phyloP scores from a whole-genome alignment of 2,113 vertebrate genomes.

The Echinops telfairi region DNA sequence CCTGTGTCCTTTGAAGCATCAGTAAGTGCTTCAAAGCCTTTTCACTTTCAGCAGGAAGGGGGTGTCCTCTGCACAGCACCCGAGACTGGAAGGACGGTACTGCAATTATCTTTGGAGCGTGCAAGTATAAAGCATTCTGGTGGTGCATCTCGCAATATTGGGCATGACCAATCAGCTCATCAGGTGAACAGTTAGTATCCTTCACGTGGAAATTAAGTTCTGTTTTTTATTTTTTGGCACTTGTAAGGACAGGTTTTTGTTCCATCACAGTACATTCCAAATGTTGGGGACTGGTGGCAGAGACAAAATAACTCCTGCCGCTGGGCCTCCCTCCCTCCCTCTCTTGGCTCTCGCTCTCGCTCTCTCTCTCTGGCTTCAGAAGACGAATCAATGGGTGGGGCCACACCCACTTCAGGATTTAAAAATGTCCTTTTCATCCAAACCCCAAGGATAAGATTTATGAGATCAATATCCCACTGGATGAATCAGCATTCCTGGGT shows the following conservation, averaged over 20 bases:
- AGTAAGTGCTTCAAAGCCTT: no score
- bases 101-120: not conserved
- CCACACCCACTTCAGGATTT: not conserved
- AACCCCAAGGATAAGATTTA: conserved; percentile 60
- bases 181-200: conserved; percentile 19
- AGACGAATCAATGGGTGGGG: not conserved
- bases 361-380: conserved; percentile 30
- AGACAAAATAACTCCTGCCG: conserved; percentile 54
- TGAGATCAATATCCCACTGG: conserved; percentile 44
- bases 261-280: conserved; percentile 55
- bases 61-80: no score
- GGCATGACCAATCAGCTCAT: not conserved
- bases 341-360: no score
- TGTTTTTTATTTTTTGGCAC: conserved; percentile 51
- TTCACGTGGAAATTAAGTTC: conserved; percentile 56
- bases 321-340: conserved; percentile 58
- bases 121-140: not conserved
- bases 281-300: conserved; percentile 55
- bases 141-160: not conserved
- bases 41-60: no score
- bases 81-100: no score
- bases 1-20: no score
- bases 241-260: conserved; percentile 48
- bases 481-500: conserved; percentile 12
- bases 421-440: conserved; percentile 69